Evolutionary conservation across 2,797 vertebrate genomes (phyloP).

Genomic region (Remorina albescens): DNA sequence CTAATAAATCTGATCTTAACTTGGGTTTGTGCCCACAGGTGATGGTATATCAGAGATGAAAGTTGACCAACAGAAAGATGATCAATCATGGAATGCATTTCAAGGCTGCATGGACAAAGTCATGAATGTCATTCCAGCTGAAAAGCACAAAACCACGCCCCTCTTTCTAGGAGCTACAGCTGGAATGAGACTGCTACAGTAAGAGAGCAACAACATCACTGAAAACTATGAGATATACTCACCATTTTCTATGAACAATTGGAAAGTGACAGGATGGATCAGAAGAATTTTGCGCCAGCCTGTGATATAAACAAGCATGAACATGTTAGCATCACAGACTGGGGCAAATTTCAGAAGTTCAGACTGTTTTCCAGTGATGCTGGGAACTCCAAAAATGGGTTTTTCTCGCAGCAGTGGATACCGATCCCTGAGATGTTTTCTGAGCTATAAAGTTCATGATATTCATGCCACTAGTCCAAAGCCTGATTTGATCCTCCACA

Average conservation of each 20-base stretch:
- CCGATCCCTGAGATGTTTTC: background rate
- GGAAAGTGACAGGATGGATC: background rate
- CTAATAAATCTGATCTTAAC: slow-evolving; percentile 4
- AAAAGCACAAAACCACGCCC: slow-evolving; percentile 84
- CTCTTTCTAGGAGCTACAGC: slow-evolving; percentile 94
- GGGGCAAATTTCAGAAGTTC: background rate
- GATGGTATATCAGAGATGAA: slow-evolving; percentile 90
- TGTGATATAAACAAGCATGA: no score
- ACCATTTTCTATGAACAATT: background rate
- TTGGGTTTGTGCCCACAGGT: slow-evolving; percentile 77
- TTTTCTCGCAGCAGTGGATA: background rate
- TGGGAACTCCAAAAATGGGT: background rate
- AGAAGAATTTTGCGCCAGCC: no score
- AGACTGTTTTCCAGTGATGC: background rate
- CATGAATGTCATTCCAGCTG: slow-evolving; percentile 80
- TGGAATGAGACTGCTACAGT: slow-evolving; percentile 97
- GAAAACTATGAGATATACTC: background rate
- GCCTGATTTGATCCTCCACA: background rate
- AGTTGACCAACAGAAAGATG: slow-evolving; percentile 76
- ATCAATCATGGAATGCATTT: slow-evolving; percentile 77
- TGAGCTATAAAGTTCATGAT: background rate
- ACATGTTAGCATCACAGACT: slow-evolving; percentile 2
- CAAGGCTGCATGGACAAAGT: slow-evolving; percentile 85
- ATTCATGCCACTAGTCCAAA: background rate
- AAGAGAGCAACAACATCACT: slow-evolving; percentile 41